These are phyloP conservation scores for Heteromurus nitidus DNA, from an alignment of 2,888 invertebrate species.

Conservation along the genomic window DNA sequence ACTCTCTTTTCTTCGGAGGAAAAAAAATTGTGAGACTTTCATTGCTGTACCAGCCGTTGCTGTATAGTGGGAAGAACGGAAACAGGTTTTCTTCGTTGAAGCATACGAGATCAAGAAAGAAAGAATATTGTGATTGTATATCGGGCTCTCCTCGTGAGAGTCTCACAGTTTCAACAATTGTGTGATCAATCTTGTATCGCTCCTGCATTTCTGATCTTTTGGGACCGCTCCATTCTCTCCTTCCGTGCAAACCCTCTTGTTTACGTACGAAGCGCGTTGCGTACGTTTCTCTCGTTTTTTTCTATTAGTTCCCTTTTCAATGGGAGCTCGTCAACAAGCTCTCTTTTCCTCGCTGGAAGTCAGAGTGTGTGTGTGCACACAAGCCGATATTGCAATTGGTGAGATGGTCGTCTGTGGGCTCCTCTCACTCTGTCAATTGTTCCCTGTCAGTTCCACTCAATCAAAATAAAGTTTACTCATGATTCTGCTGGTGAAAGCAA, in stretches of 20 bases:
- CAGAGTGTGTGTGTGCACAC: conserved; percentile 25
- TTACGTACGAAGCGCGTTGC: neutral
- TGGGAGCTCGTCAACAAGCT: conserved; percentile 50
- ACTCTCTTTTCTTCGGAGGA: neutral
- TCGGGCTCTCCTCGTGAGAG: conserved; percentile 2
- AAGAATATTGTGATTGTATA: conserved; percentile 14
- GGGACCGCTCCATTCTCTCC: conserved; percentile 54
- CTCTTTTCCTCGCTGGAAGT: conserved; percentile 6
- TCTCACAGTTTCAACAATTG: conserved; percentile 44
- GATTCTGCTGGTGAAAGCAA: conserved; percentile 60
- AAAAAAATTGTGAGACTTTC: conserved; percentile 17
- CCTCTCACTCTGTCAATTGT: conserved; percentile 57
- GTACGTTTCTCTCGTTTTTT: conserved; percentile 26
- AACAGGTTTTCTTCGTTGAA: conserved; percentile 8
- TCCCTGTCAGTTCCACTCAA: conserved; percentile 60
- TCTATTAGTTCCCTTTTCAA: conserved; percentile 46
- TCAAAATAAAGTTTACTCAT: conserved; percentile 61
- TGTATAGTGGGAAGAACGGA: conserved; percentile 14
- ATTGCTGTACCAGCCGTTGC: neutral
- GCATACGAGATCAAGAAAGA: conserved; percentile 26
- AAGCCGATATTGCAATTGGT: conserved; percentile 31
- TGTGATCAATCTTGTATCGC: conserved; percentile 60
- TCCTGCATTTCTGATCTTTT: conserved; percentile 53
- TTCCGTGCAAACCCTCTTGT: neutral
- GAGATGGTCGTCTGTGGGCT: conserved; percentile 55